Conservation (phyloP, 2,888 invertebrate species). For the Leptinotarsa juncta region DNA sequence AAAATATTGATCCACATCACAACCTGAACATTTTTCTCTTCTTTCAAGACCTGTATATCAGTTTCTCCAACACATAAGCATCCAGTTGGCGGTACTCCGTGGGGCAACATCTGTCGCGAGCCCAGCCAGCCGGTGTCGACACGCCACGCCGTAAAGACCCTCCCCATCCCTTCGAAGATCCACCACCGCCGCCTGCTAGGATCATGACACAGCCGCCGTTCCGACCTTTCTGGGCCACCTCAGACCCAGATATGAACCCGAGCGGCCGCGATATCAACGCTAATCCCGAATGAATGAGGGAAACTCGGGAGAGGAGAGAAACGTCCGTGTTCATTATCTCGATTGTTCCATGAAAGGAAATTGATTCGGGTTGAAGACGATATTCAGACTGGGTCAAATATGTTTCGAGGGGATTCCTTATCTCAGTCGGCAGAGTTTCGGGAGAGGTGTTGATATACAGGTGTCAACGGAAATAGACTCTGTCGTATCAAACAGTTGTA, state of each 20-base stretch:
- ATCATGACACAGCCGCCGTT: slow-evolving; percentile 53
- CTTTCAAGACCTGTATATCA: not conserved
- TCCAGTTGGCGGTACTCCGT: not conserved
- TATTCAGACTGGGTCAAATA: not conserved
- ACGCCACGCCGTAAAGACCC: slow-evolving; percentile 55
- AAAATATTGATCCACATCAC: no score
- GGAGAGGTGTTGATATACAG: slow-evolving; percentile 1
- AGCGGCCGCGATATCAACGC: slow-evolving; percentile 51
- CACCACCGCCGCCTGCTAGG: slow-evolving; percentile 52
- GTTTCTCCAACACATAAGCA: not conserved
- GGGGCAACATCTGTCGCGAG: slow-evolving; percentile 54
- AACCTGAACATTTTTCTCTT: not conserved
- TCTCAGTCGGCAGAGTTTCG: not conserved
- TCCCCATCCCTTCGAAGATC: slow-evolving; percentile 47
- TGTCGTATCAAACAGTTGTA: no score
- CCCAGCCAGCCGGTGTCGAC: slow-evolving; percentile 57
- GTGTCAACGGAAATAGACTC: not conserved
- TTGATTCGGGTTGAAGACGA: slow-evolving; percentile 6
- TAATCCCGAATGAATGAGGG: slow-evolving; percentile 35
- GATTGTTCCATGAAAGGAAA: slow-evolving; percentile 8
- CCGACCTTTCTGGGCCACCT: slow-evolving; percentile 56
- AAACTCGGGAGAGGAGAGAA: slow-evolving; percentile 2
- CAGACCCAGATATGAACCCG: slow-evolving; percentile 56
- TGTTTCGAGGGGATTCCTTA: not conserved
- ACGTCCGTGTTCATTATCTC: slow-evolving; percentile 11